These are phyloP conservation scores for Cabera pusaria DNA, from an alignment of 2,888 invertebrate species.

Conservation along the genomic window DNA sequence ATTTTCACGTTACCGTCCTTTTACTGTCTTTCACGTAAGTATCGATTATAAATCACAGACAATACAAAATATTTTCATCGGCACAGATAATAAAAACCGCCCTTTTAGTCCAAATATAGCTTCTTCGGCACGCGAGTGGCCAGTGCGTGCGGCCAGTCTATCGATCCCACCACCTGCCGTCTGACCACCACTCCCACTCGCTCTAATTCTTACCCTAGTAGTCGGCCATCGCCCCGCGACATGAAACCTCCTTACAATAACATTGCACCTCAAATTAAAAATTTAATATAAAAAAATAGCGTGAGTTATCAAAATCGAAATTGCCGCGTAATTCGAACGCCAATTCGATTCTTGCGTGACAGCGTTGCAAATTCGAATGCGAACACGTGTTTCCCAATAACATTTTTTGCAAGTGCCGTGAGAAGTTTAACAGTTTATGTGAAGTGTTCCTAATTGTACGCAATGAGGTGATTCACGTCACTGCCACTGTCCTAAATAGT, in stretches of 20 bases:
- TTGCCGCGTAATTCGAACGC: constrained; percentile 31
- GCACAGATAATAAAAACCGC: constrained; percentile 45
- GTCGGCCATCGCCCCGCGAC: constrained; percentile 77
- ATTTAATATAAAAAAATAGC: constrained; percentile 41
- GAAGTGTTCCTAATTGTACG: constrained; percentile 43
- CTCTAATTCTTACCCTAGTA: constrained; percentile 64
- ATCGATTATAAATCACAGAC: constrained; percentile 19
- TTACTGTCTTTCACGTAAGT: too few species aligned
- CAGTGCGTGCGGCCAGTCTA: constrained; percentile 80
- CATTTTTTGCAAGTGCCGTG: constrained; percentile 39
- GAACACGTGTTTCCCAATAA: constrained; percentile 31
- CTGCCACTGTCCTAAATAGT: constrained; percentile 54
- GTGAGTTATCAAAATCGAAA: constrained; percentile 38
- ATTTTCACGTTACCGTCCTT: too few species aligned
- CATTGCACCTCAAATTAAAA: constrained; percentile 20
- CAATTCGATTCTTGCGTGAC: constrained; percentile 32
- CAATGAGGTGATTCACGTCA: constrained; percentile 60
- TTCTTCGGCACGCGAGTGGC: constrained; percentile 57
- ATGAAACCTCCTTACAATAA: constrained; percentile 52
- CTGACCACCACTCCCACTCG: constrained; percentile 71
- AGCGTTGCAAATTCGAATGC: constrained; percentile 30
- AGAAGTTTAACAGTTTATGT: constrained; percentile 30
- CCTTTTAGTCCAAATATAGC: constrained; percentile 63
- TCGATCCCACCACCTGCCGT: constrained; percentile 75
- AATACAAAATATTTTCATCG: constrained; percentile 35